Evolutionary conservation across 2,113 vertebrate species (phyloP), one percentile per base, ranked within the genome.

Genomic region (Rhegmatorhina hoffmannsi): DNA sequence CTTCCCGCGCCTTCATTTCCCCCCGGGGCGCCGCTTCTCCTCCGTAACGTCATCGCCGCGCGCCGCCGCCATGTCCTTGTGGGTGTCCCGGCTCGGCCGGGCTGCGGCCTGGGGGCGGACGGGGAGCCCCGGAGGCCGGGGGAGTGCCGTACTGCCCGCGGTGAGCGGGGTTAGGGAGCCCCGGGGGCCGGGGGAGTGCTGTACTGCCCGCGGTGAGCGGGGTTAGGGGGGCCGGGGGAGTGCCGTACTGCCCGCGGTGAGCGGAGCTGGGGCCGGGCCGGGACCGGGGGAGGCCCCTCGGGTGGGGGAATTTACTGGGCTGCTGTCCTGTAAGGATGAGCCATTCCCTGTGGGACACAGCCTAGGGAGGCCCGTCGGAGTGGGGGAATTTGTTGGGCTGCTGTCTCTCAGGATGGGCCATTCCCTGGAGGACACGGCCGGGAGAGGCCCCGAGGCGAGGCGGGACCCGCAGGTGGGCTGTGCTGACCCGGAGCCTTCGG

Each of bases 291-390:
- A 5, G 12, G 34, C 24, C 17, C 29, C 29, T 17, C 4, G 55
- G 11, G 56, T 6, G 7, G 12, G 9, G 19, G 23, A 11, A 14
- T 31, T 46, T n/a, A 23, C 14, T 3, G 17, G 26, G 47, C 10
- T 11, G 62, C 12, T 15, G 28, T 6, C 40, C 2, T 40, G 17
- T 8, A 11, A 4, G 52, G 13, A 34, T 12, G 67, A 6, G 49
- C 1, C 7, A 0, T 8, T 31, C 9, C 13, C 19, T 0, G 1
- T 4, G 23, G 47, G 46, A 2, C 13, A 11, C 21, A 49, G 20
- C 17, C 4, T 2, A 12, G 31, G 9, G 16, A 13, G 38, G 47
- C 2, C n/a, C 40, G 10, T 40, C 40, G 40, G 3, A 40, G 33
- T 6, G 7, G 12, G 9, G 19, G 23, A 11, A 14, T 31, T 46